Conservation (phyloP, 2,888 invertebrate genomes). For the Brachypalpus laphriformis region DNA sequence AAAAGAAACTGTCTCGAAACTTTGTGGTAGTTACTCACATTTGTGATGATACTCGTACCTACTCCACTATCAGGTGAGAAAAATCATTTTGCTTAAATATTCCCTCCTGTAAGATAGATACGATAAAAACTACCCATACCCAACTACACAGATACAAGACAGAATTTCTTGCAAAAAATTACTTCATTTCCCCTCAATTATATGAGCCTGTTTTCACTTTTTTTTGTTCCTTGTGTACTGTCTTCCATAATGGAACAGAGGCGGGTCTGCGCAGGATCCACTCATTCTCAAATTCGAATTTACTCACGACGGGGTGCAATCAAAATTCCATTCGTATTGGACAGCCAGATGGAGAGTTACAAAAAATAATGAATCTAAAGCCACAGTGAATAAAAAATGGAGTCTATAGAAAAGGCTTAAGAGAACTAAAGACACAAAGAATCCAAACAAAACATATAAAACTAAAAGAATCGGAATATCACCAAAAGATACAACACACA, state of each 20-base stretch:
- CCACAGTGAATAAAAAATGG: constrained; percentile 75
- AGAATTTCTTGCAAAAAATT: constrained; percentile 52
- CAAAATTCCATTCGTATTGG: constrained; percentile 73
- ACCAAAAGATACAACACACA: constrained; percentile 68
- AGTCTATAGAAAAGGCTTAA: constrained; percentile 65
- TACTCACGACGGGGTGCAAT: constrained; percentile 67
- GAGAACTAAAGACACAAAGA: constrained; percentile 49
- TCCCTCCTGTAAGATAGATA: constrained; percentile 22
- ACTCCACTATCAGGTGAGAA: constrained; percentile 44
- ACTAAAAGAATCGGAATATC: constrained; percentile 44
- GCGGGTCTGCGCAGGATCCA: constrained; percentile 80
- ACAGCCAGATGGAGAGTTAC: constrained; percentile 40
- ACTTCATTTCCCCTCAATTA: constrained; percentile 41
- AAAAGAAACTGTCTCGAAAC: too few species aligned
- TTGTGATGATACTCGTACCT: not conserved
- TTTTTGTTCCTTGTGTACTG: constrained; percentile 26
- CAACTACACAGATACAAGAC: not conserved
- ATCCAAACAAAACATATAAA: constrained; percentile 60
- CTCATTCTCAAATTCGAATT: constrained; percentile 61
- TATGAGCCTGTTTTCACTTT: not conserved
- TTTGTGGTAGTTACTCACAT: too few species aligned
- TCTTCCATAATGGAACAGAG: constrained; percentile 76
- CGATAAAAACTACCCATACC: constrained; percentile 16
- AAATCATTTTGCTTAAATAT: constrained; percentile 31
- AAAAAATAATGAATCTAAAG: constrained; percentile 55